These are phyloP conservation scores for Lepidochitona cinerea DNA, from an alignment of 2,888 invertebrate genomes.

Conservation along the genomic window DNA sequence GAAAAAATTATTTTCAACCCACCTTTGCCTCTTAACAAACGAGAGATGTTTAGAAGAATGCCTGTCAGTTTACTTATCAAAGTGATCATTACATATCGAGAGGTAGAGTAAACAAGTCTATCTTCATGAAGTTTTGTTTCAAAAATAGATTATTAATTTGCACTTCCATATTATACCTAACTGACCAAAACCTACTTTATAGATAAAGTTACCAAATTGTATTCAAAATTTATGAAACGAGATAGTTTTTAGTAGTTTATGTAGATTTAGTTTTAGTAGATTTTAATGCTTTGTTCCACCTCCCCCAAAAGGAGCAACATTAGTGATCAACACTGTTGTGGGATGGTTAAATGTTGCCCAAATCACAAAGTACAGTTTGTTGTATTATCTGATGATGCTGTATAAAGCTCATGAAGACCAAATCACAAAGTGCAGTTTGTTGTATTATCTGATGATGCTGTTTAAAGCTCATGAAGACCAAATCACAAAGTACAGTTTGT, in stretches of 20 bases:
- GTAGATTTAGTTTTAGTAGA: neutral
- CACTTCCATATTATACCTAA: neutral
- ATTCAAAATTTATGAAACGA: neutral
- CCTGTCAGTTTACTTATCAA: slow-evolving; percentile 64
- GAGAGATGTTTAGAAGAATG: slow-evolving; percentile 63
- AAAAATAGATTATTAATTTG: neutral
- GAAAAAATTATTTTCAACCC: slow-evolving; percentile 62
- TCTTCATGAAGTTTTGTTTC: neutral
- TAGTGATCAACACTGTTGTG: too few species aligned
- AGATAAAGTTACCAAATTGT: neutral
- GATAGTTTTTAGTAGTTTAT: neutral
- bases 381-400: too few species aligned
- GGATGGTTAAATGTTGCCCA: too few species aligned
- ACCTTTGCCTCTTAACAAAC: slow-evolving; percentile 53
- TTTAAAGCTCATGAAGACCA: too few species aligned
- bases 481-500: too few species aligned
- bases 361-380: too few species aligned
- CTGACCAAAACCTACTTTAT: too few species aligned
- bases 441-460: too few species aligned
- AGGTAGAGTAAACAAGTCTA: slow-evolving; percentile 37
- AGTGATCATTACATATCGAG: slow-evolving; percentile 64
- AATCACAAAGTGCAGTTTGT: too few species aligned
- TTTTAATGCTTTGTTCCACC: neutral
- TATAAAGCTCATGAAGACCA: too few species aligned
- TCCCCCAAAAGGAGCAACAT: neutral